These are phyloP conservation scores for Lochmaea crataegi DNA, from an alignment of 2,888 invertebrate genomes.

Conservation along the genomic window DNA sequence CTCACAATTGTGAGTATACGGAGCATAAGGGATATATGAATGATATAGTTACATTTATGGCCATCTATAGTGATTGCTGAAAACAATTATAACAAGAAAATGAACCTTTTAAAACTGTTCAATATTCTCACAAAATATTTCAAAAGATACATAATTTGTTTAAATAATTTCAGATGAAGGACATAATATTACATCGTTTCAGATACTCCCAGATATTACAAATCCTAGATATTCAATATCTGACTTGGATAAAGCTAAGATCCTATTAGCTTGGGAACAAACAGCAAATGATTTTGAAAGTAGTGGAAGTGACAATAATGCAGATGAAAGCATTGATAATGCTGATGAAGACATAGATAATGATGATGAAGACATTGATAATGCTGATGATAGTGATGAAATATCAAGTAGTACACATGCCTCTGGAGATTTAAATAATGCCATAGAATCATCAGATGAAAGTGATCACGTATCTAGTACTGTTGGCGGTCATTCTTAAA, in stretches of 20 bases:
- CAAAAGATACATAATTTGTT: too few relatives aligned
- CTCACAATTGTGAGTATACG: too few relatives aligned
- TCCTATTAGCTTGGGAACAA: constrained; percentile 3
- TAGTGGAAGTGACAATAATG: neutral
- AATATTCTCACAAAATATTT: too few relatives aligned
- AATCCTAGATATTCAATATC: constrained; percentile 20
- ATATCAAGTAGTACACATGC: neutral
- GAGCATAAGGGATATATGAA: too few relatives aligned
- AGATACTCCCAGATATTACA: constrained; percentile 5
- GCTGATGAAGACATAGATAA: neutral
- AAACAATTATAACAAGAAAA: too few relatives aligned
- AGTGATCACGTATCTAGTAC: neutral
- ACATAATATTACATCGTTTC: neutral
- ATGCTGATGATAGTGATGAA: neutral
- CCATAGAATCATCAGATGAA: neutral
- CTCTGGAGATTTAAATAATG: neutral
- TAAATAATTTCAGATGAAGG: neutral
- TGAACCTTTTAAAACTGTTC: too few relatives aligned
- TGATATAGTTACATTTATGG: too few relatives aligned
- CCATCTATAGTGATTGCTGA: too few relatives aligned
- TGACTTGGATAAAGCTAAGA: constrained; percentile 6
- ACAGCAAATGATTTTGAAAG: neutral
- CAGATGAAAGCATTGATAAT: neutral
- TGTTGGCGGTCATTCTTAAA: too few relatives aligned
- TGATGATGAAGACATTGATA: neutral